phyloP scores from a whole-genome alignment of 2,888 invertebrate species.

The Dexiosoma caninum region DNA sequence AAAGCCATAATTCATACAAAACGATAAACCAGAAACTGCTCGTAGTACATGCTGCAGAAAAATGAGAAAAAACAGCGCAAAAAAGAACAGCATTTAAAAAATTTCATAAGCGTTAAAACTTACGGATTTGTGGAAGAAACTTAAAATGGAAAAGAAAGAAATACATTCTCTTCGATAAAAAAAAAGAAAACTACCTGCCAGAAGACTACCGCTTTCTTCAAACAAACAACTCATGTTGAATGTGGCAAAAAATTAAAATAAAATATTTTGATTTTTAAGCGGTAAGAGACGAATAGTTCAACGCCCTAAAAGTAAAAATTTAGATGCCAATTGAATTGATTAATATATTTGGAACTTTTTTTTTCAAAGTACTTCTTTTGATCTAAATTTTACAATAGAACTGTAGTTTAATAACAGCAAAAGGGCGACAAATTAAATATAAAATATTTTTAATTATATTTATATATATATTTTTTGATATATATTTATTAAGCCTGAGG shows the following conservation, averaged over 20 bases:
- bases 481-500: too few relatives aligned
- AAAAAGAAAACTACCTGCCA: constrained; percentile 23
- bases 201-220: constrained; percentile 38
- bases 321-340: too few relatives aligned
- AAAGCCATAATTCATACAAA: constrained; percentile 74
- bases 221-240: constrained; percentile 34
- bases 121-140: constrained; percentile 19
- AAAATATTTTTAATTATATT: too few relatives aligned
- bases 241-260: background rate
- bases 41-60: constrained; percentile 14
- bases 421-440: too few relatives aligned
- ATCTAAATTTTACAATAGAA: too few relatives aligned
- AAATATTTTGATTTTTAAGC: background rate
- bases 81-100: constrained; percentile 44
- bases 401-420: too few relatives aligned
- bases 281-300: background rate
- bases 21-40: constrained; percentile 57
- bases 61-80: constrained; percentile 1
- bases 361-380: too few relatives aligned
- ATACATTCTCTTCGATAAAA: background rate
- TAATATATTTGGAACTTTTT: too few relatives aligned
- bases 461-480: too few relatives aligned
- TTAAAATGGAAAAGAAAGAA: background rate
- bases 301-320: background rate
- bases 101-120: constrained; percentile 46